These are phyloP conservation scores for Andrena fulva DNA, from an alignment of 2,888 invertebrate species.

Conservation along the genomic window DNA sequence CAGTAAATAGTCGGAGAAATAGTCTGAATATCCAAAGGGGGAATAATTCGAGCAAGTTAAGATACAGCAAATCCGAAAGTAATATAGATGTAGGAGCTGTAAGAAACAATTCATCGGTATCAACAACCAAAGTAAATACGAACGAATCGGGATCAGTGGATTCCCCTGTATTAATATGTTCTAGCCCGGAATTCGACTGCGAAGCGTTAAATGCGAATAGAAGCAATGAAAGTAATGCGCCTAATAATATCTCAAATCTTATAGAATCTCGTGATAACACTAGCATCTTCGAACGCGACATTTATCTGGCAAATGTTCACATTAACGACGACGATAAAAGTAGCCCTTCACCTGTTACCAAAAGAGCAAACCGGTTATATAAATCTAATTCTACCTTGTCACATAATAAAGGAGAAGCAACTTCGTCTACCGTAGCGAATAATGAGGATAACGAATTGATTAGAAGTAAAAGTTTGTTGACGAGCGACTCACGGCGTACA, in stretches of 20 bases:
- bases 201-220: constrained; percentile 26
- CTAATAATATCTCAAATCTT: neutral
- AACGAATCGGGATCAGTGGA: neutral
- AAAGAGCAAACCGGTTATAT: neutral
- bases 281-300: constrained; percentile 44
- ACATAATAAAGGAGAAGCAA: constrained; percentile 25
- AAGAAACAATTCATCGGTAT: constrained; percentile 10
- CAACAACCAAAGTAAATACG: neutral
- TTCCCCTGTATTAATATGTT: constrained; percentile 40
- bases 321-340: neutral
- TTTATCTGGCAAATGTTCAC: constrained; percentile 57
- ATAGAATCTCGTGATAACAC: constrained; percentile 9
- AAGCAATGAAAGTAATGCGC: neutral
- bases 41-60: constrained; percentile 5
- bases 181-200: constrained; percentile 51
- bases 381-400: neutral
- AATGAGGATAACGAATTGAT: neutral
- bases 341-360: neutral
- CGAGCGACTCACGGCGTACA: constrained; percentile 1
- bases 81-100: constrained; percentile 15
- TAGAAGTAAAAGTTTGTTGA: neutral
- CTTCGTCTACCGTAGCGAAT: constrained; percentile 3
- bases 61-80: constrained; percentile 29
- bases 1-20: constrained; percentile 1
- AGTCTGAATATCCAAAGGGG: neutral